These are phyloP conservation scores for Sebastes trivittatus DNA, from an alignment of 2,797 vertebrate genomes.

Conservation along the genomic window DNA sequence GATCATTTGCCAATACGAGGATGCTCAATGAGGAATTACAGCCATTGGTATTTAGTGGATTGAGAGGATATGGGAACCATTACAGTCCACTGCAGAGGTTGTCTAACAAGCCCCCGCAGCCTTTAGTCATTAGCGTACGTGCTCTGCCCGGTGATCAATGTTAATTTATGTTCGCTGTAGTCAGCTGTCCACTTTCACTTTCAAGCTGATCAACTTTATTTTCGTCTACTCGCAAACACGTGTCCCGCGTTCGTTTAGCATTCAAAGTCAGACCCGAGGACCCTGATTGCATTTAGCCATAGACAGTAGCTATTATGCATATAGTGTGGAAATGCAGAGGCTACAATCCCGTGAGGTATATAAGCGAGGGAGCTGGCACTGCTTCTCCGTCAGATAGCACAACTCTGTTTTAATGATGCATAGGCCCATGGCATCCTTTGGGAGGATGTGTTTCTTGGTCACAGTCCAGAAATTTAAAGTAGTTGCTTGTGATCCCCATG, in stretches of 20 bases:
- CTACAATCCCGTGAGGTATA: conserved; percentile 35
- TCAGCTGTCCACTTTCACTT: conserved; percentile 74
- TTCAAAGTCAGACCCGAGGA: conserved; percentile 62
- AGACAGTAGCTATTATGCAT: conserved; percentile 53
- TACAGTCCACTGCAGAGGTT: conserved; percentile 58
- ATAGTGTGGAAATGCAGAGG: conserved; percentile 38
- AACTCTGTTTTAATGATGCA: conserved; percentile 80
- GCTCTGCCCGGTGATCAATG: conserved; percentile 73
- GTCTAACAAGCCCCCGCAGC: conserved; percentile 76
- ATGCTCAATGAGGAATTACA: conserved; percentile 40
- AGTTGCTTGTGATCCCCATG: conserved; percentile 80
- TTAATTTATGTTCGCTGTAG: conserved; percentile 72
- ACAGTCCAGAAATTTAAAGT: conserved; percentile 80
- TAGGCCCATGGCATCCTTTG: conserved; percentile 65
- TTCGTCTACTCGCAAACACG: conserved; percentile 21
- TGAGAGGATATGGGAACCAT: conserved; percentile 56
- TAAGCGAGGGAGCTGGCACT: conserved; percentile 44
- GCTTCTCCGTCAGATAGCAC: conserved; percentile 63
- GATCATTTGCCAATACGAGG: conserved; percentile 13
- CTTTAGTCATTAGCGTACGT: conserved; percentile 70
- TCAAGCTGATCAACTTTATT: conserved; percentile 68
- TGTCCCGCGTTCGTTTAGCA: conserved; percentile 30
- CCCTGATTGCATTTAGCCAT: conserved; percentile 53
- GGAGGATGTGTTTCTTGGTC: conserved; percentile 79
- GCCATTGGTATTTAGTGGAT: conserved; percentile 47